These are phyloP conservation scores for Lamproptera curius DNA, from an alignment of 2,888 invertebrate genomes.

Conservation along the genomic window DNA sequence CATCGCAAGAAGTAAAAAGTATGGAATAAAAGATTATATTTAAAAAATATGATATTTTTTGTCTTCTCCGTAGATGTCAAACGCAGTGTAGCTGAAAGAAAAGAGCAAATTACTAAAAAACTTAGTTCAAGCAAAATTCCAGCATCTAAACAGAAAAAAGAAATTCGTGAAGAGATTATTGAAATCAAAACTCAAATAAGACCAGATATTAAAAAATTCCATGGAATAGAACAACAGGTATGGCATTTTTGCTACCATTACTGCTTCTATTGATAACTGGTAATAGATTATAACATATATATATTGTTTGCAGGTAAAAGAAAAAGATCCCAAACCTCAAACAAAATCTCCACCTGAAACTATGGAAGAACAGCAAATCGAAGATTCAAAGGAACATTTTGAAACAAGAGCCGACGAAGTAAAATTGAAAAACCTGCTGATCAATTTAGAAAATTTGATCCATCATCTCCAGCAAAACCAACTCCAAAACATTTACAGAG, in stretches of 20 bases:
- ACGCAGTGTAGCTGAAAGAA: slow-evolving; percentile 86
- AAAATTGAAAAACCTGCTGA: slow-evolving; percentile 58
- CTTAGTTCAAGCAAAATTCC: slow-evolving; percentile 84
- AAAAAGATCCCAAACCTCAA: slow-evolving; percentile 63
- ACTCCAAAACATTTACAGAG: slow-evolving; percentile 73
- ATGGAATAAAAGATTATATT: too few relatives aligned
- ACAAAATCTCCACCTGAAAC: slow-evolving; percentile 63
- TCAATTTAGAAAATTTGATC: slow-evolving; percentile 66
- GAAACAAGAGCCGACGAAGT: slow-evolving; percentile 52
- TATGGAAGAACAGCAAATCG: slow-evolving; percentile 51
- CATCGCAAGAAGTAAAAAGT: too few relatives aligned
- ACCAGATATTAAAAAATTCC: slow-evolving; percentile 73
- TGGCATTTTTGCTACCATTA: slow-evolving; percentile 9
- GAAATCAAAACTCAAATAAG: slow-evolving; percentile 83
- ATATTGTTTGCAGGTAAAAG: slow-evolving; percentile 43
- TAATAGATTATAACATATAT: slow-evolving; percentile 1
- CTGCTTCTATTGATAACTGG: not conserved
- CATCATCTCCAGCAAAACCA: slow-evolving; percentile 68
- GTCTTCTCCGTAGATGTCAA: slow-evolving; percentile 63
- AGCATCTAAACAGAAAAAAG: slow-evolving; percentile 85
- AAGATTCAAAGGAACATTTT: slow-evolving; percentile 37
- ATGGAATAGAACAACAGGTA: slow-evolving; percentile 72
- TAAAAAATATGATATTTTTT: too few relatives aligned
- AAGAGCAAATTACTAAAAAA: slow-evolving; percentile 86
- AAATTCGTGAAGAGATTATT: slow-evolving; percentile 85